These are phyloP conservation scores for Anguilla anguilla DNA, from an alignment of 2,797 vertebrate genomes.

Conservation along the genomic window DNA sequence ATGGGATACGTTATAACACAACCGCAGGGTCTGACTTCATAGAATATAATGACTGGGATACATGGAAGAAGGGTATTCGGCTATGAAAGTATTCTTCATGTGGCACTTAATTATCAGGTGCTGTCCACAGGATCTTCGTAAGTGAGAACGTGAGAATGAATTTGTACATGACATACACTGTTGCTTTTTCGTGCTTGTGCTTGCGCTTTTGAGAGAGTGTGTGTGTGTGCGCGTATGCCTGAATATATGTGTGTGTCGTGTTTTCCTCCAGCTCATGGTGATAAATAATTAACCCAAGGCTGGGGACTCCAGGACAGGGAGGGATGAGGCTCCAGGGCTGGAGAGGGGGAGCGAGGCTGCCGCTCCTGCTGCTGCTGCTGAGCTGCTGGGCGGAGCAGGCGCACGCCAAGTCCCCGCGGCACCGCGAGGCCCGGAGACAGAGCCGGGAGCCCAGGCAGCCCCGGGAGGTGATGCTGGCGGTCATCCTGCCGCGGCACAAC, in stretches of 20 bases:
- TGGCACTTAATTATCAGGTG: not conserved
- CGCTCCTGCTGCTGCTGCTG: conserved; percentile 52
- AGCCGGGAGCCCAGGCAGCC: conserved; percentile 24
- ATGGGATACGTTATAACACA: not conserved
- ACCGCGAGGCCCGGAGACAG: conserved; percentile 23
- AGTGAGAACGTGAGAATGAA: not conserved
- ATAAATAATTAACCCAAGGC: conserved; percentile 40
- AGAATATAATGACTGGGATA: not conserved
- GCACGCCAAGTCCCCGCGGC: conserved; percentile 6
- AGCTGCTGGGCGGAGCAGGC: conserved; percentile 19
- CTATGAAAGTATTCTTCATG: not conserved
- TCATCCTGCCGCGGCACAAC: conserved; percentile 82
- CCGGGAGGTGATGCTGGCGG: conserved; percentile 78
- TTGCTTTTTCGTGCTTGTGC: not conserved
- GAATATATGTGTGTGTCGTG: not conserved
- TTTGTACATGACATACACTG: not conserved
- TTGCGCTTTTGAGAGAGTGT: conserved; percentile 16
- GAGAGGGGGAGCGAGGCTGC: conserved; percentile 31
- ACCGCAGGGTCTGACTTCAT: not conserved
- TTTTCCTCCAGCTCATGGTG: conserved; percentile 38
- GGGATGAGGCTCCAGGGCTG: conserved; percentile 50
- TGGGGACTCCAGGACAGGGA: conserved; percentile 38
- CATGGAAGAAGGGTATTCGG: not conserved
- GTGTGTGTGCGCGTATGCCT: conserved; percentile 30
- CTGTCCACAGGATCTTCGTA: not conserved